Evolutionary conservation across 2,113 vertebrate species (phyloP), one percentile per base, ranked within the genome.

Genomic region (Aptenodytes forsteri): DNA sequence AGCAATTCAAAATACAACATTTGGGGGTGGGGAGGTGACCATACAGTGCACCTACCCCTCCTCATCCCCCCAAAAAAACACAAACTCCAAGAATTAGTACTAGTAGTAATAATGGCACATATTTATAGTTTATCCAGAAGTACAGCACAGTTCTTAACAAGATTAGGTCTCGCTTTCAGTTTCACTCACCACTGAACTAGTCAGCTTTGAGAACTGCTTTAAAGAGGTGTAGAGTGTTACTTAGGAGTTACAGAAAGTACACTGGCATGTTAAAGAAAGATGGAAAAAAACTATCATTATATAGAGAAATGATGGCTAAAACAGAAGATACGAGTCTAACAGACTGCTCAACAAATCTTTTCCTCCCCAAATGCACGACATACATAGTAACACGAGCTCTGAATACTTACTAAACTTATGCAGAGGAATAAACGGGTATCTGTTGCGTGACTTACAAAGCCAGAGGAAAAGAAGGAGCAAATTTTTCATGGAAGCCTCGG

Each of bases 401-500:
- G 34, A 90, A 92, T 96, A 97, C 96, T 97, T 97, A 97, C 95
- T 95, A 94, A 91, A 95, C 49, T 94, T 88, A 80, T 2, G 79
- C 59, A 93, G 95, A 96, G 62, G 81, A 85, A 72, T 87, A 95
- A 91, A 78, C 52, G n/a, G n/a, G 23, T 77, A 75, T 75, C 83
- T 81, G 93, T 55, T 97, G 88, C 13, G 0, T 88, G 78, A 91
- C 84, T 96, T 93, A 89, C 29, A 87, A 85, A 95, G 71, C 46
- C 78, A 90, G 64, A 94, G 29, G 65, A 95, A 87, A 93, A 86
- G 47, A 73, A 96, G 67, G 15, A 93, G 38, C 40, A 71, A 56
- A 66, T 64, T 92, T 97, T 87, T 96, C 84, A 58, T 20, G 42
- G 87, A 95, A 91, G 89, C 54, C 67, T 90, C 34, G 2, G 70